phyloP scores from a whole-genome alignment of 2,113 vertebrate genomes.

The Python bivittatus region DNA sequence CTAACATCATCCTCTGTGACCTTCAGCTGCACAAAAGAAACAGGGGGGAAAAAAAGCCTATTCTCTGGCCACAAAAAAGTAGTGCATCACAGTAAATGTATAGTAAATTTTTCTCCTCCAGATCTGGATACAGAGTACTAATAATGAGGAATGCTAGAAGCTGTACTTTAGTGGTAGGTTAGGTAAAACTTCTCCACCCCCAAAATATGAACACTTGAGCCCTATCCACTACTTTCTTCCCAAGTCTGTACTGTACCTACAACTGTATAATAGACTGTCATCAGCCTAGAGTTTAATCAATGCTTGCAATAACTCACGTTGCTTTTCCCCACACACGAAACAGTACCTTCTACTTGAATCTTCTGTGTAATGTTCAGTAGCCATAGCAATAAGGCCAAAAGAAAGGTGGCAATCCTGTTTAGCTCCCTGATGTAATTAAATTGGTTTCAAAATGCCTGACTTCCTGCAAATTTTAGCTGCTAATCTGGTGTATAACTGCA shows the following conservation, averaged over 20 bases:
- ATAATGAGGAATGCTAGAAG: neutral
- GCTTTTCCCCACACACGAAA: neutral
- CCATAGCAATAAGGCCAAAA: constrained; percentile 6
- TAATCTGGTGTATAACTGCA: neutral
- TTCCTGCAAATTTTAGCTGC: neutral
- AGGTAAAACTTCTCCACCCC: neutral
- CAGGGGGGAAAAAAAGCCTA: neutral
- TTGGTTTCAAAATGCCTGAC: constrained; percentile 27
- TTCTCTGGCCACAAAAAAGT: neutral
- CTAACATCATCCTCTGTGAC: neutral
- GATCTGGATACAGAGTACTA: neutral
- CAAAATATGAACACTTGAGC: neutral
- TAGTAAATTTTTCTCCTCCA: neutral
- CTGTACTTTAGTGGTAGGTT: neutral
- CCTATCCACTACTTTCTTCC: neutral
- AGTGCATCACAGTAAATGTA: constrained; percentile 15
- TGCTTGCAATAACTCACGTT: neutral
- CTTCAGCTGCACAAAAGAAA: neutral
- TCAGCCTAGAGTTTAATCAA: neutral
- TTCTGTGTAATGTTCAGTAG: constrained; percentile 30
- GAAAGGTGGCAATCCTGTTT: neutral
- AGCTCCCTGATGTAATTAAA: constrained; percentile 13
- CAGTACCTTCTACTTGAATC: constrained; percentile 15
- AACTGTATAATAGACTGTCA: constrained; percentile 25
- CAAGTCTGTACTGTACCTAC: neutral